A percentile compares a stretch with the other conserved stretches of the same genome.
These are phyloP conservation scores for Ferrisia virgata DNA, from an alignment of 2,888 invertebrate species.

Conservation along the genomic window DNA sequence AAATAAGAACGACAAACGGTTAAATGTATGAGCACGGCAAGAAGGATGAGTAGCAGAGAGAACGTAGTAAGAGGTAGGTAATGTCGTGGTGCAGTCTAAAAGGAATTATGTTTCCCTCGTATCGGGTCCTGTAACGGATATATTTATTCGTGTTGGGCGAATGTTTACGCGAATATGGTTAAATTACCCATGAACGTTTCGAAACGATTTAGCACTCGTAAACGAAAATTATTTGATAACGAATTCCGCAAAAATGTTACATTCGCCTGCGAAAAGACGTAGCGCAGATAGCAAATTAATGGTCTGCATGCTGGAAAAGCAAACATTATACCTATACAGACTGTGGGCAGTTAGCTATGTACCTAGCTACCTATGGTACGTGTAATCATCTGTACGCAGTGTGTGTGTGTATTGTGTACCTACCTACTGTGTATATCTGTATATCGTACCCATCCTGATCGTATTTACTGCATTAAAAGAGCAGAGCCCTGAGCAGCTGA, in stretches of 20 bases:
- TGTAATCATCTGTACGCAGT: too few relatives aligned
- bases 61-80: too few relatives aligned
- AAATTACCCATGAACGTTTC: constrained; percentile 26
- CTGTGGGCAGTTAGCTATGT: background rate
- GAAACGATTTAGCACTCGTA: constrained; percentile 17
- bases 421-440: too few relatives aligned
- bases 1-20: too few relatives aligned
- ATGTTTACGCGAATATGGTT: constrained; percentile 6
- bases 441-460: too few relatives aligned
- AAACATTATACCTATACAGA: background rate
- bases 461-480: too few relatives aligned
- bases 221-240: constrained; percentile 23
- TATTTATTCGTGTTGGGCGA: constrained; percentile 1
- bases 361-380: background rate
- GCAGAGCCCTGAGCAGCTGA: too few relatives aligned
- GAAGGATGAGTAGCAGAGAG: too few relatives aligned
- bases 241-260: constrained; percentile 22
- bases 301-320: background rate
- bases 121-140: background rate
- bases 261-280: background rate
- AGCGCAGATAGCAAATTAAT: background rate
- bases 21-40: too few relatives aligned
- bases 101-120: background rate
- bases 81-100: background rate
- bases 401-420: too few relatives aligned